Base-by-base conservation (phyloP, 2,797 vertebrate genomes). In the Acipenser transmontanus region DNA sequence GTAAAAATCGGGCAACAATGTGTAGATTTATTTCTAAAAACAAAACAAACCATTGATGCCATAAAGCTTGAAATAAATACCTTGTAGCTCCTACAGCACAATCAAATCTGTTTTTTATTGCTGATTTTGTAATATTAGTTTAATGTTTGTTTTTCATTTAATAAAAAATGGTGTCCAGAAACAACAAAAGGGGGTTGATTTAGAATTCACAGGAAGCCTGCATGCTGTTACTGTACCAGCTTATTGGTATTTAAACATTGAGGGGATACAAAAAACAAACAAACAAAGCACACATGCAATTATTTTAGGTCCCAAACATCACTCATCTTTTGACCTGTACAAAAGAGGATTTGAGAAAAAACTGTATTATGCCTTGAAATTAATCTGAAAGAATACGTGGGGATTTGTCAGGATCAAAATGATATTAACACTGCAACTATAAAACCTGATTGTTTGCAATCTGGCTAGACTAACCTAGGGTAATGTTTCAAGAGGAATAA, bases 371-470 rank as follows among this genome's bases (percentile, higher is more conserved):
- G 77, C 77, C 77, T 84, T 73, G 74, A 83, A 81, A 85, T 85
- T 78, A 89, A 88, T 88, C 84, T 74, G 68, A 67, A 73, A 67
- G 78, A 85, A 87, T 87, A 72, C 78, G 69, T 69, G 62, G 75
- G 79, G 83, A 86, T 88, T 87, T 65, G 69, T 59, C 34, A 64
- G 79, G 84, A 88, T 88, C 83, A 88, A 76, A 88, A 77, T 77
- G 79, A 86, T 85, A 83, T 82, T 81, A 85, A 72, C 78, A 74
- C 71, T 65, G 63, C 75, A 69, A 78, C 79, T 73, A 76, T 66
- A 66, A 61, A 66, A 72, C 62, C 69, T 50, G 74, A 83, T 78
- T 78, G 76, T 66, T 67, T 69, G 71, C 75, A 78, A 74, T 75
- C 77, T 83, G 76, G 62, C 72, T 65, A 78, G 72, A 73, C 75